Percentiles rank a stretch among this genome's conserved stretches.
Evolutionary conservation across 2,888 invertebrate genomes (phyloP).

Genomic region (Ophioninae sp.): DNA sequence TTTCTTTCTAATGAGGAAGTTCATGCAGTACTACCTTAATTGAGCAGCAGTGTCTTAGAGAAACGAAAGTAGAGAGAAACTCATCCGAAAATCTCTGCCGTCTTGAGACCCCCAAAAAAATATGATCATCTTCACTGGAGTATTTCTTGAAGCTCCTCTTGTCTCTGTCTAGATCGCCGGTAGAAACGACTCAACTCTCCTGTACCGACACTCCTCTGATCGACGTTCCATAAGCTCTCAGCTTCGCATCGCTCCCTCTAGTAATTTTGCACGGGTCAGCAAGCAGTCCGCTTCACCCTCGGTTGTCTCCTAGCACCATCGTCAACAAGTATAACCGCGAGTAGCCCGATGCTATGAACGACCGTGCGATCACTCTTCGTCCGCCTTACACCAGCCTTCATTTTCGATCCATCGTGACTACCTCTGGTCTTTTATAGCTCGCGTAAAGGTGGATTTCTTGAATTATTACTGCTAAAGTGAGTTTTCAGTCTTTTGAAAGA

Average conservation of each 20-base stretch:
- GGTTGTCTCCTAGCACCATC: slow-evolving; percentile 57
- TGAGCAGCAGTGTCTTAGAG: slow-evolving; percentile 61
- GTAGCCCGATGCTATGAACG: slow-evolving; percentile 48
- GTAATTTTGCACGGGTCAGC: slow-evolving; percentile 62
- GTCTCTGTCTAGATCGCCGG: slow-evolving; percentile 36
- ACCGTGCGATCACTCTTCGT: slow-evolving; percentile 18
- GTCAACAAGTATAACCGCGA: slow-evolving; percentile 59
- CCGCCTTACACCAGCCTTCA: slow-evolving; percentile 43
- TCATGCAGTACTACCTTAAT: too few species aligned
- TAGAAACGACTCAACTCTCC: slow-evolving; percentile 52
- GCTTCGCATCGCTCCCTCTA: slow-evolving; percentile 35
- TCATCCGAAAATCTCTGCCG: slow-evolving; percentile 29
- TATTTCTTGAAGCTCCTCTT: slow-evolving; percentile 41
- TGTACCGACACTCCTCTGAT: slow-evolving; percentile 47
- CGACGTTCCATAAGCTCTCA: slow-evolving; percentile 31
- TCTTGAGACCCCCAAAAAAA: slow-evolving; percentile 47
- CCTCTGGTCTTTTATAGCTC: neutral
- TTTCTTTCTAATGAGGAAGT: too few species aligned
- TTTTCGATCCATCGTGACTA: slow-evolving; percentile 53
- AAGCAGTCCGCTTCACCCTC: slow-evolving; percentile 57
- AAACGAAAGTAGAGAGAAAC: slow-evolving; percentile 13
- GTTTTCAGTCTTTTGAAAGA: neutral
- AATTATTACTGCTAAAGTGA: slow-evolving; percentile 21
- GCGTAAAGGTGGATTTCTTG: slow-evolving; percentile 6
- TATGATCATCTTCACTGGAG: slow-evolving; percentile 44